Evolutionary conservation across 2,113 vertebrate species (phyloP), one percentile per base, ranked within the genome.

Genomic region (Semnornis frantzii): DNA sequence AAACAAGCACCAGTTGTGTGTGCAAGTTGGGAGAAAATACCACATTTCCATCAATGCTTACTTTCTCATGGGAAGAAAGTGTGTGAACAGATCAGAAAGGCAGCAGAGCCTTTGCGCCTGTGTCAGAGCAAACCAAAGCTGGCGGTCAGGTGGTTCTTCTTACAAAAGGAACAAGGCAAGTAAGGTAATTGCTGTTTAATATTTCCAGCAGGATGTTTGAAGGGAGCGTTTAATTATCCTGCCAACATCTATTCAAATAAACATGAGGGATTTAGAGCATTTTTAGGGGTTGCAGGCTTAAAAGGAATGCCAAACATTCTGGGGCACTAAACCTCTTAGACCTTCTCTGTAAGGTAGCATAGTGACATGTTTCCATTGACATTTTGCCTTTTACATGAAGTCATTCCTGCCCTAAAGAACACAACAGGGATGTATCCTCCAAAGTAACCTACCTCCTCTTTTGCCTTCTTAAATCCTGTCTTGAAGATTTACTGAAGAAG

Each of bases 21-120:
- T 37, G 97, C 97, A 97, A 98, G 96, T 96, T 94, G 97, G 97
- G 86, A 95, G 94, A 95, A 96, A 96, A 92, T 93, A 93, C 90
- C n/a, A 6, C 48, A 30, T 96, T 95, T 97, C 96, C 93, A 85
- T 96, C 94, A 97, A 46, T 91, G 82, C 91, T 95, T 97, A 92
- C 97, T 96, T 98, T 98, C 98, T 98, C 98, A 98, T 98, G 98
- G 98, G 98, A 98, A 98, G 95, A 94, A 93, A 94, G 94, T 89
- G 88, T 96, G 92, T 87, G 84, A 95, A 96, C 95, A 86, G 93
- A 95, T 87, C 88, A 62, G 92, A 95, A 92, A 92, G 60, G 65
- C 90, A 94, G 62, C 63, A 89, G 77, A 89, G 92, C 64, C 50
- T 90, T 89, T 92, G 72, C 92, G 69, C 92, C 90, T 96, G 91